These are phyloP conservation scores for Pelobates fuscus DNA, from an alignment of 2,113 vertebrate species.

Conservation along the genomic window DNA sequence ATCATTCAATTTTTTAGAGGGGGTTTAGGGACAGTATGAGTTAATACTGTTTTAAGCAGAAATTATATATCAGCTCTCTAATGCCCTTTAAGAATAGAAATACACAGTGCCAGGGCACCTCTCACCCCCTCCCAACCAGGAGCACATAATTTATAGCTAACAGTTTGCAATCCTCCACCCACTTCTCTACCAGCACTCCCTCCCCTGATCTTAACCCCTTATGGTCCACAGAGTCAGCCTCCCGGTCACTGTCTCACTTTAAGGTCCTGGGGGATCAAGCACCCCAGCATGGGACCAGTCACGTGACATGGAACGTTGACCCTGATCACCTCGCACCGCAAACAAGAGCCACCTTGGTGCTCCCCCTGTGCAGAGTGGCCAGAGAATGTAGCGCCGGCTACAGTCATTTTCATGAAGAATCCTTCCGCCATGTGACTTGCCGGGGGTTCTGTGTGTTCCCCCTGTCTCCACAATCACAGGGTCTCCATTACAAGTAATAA, in stretches of 20 bases:
- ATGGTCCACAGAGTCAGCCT: not conserved
- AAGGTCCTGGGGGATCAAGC: not conserved
- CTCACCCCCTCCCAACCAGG: conserved; percentile 18
- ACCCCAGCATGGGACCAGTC: not conserved
- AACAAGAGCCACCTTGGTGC: not conserved
- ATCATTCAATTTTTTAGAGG: too few species aligned
- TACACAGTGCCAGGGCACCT: not conserved
- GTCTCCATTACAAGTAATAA: not conserved
- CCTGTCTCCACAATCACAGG: too few species aligned
- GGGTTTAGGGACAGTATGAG: too few species aligned
- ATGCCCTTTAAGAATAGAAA: not conserved
- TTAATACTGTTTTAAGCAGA: too few species aligned
- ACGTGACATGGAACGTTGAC: not conserved
- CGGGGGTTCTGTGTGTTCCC: not conserved
- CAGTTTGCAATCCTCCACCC: not conserved
- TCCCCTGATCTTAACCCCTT: not conserved
- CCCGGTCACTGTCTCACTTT: not conserved
- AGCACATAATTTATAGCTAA: conserved; percentile 42
- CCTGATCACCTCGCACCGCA: not conserved
- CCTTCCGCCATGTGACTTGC: conserved; percentile 10
- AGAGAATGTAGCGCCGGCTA: not conserved
- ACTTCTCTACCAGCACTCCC: conserved; percentile 3
- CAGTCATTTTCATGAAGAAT: not conserved
- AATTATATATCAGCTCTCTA: too few species aligned
- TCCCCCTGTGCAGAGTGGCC: not conserved